A percentile compares a stretch with the other conserved stretches of the same genome.
phyloP scores from a whole-genome alignment of 2,888 invertebrate species.

The Conistra vaccinii region DNA sequence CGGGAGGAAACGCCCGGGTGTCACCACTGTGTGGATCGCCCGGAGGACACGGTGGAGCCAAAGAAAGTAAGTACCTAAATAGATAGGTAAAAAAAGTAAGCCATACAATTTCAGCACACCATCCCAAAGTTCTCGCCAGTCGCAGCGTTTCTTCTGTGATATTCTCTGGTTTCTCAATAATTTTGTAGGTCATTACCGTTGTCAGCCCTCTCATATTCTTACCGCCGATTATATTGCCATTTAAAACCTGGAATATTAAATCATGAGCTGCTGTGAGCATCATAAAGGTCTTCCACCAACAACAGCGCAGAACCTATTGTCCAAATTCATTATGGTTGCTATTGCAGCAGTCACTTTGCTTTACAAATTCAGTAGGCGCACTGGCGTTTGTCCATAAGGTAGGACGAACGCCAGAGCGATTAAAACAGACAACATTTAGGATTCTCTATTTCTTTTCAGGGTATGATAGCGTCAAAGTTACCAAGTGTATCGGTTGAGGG shows the following conservation, averaged over 20 bases:
- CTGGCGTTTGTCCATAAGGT: too few relatives aligned
- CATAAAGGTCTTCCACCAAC: background rate
- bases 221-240: constrained; percentile 96
- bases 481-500: background rate
- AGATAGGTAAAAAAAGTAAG: background rate
- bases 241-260: constrained; percentile 90
- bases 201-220: constrained; percentile 94
- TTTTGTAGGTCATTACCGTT: constrained; percentile 93
- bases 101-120: constrained; percentile 97
- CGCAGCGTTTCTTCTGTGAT: constrained; percentile 93
- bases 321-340: background rate
- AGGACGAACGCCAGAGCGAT: background rate
- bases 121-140: constrained; percentile 95
- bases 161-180: constrained; percentile 91
- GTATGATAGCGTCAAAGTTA: background rate
- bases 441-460: background rate
- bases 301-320: background rate
- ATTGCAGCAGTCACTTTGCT: background rate
- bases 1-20: too few relatives aligned
- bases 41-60: too few relatives aligned
- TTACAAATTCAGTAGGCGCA: background rate
- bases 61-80: too few relatives aligned
- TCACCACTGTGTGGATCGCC: too few relatives aligned
- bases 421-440: too few relatives aligned
- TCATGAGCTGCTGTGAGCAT: background rate